Percentiles rank a stretch among this genome's conserved stretches.
phyloP scores from a whole-genome alignment of 2,113 vertebrate genomes.

The Sphaerodactylus townsendi region DNA sequence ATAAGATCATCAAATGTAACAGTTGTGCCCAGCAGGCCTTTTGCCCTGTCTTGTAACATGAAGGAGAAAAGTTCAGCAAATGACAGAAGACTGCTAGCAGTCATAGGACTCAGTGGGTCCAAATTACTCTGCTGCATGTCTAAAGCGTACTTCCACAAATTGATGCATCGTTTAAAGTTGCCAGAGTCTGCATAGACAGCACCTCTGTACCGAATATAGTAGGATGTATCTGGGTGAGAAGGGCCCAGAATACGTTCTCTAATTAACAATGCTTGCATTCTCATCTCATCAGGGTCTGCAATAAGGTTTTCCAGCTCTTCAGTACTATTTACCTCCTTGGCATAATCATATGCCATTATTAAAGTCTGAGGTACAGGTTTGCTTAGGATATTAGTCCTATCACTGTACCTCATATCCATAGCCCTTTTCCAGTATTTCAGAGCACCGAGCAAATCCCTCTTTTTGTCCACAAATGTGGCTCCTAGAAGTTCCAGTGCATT shows the following conservation, averaged over 20 bases:
- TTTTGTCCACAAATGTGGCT: conserved; percentile 98
- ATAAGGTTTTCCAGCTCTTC: conserved; percentile 95
- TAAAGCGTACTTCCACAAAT: conserved; percentile 97
- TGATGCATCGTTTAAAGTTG: conserved; percentile 97
- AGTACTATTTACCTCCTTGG: conserved; percentile 88
- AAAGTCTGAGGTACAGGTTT: conserved; percentile 91
- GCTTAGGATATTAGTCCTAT: conserved; percentile 83
- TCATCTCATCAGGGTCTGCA: conserved; percentile 97
- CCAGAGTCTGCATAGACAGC: conserved; percentile 98
- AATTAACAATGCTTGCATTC: conserved; percentile 97
- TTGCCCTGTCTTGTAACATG: conserved; percentile 98
- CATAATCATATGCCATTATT: conserved; percentile 95
- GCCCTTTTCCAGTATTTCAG: conserved; percentile 98
- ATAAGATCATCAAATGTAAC: conserved; percentile 97
- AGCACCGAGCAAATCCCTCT: conserved; percentile 94
- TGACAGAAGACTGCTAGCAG: conserved; percentile 93
- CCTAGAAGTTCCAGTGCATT: conserved; percentile 94
- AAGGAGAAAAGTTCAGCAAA: conserved; percentile 99
- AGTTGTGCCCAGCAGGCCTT: conserved; percentile 92
- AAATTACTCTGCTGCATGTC: conserved; percentile 98
- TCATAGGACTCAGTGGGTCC: conserved; percentile 97
- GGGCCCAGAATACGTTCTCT: conserved; percentile 95
- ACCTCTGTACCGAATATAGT: conserved; percentile 96
- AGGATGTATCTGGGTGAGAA: conserved; percentile 97
- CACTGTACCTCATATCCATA: conserved; percentile 93